phyloP scores from a whole-genome alignment of 2,888 invertebrate genomes.

The Leptarthrus brevirostris region DNA sequence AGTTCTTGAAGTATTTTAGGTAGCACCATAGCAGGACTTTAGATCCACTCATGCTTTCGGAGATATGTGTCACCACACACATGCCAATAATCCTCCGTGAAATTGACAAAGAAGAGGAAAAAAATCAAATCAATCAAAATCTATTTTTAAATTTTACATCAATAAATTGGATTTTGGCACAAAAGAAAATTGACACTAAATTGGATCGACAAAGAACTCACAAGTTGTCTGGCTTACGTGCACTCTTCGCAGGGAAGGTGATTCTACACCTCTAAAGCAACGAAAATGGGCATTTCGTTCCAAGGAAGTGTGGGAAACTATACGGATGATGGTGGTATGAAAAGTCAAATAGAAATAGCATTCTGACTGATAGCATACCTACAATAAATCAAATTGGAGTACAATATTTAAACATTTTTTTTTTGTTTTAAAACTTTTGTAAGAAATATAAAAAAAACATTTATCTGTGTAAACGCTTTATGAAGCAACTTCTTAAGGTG shows the following conservation, averaged over 20 bases:
- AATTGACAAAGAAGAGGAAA: constrained; percentile 39
- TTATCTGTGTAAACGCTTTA: no score
- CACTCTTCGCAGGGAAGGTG: not conserved
- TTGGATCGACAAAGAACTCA: constrained; percentile 42
- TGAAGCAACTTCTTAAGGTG: no score
- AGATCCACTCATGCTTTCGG: not conserved
- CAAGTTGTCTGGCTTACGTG: constrained; percentile 8
- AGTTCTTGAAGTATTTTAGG: constrained; percentile 36
- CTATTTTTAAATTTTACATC: constrained; percentile 60
- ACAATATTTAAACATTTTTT: no score
- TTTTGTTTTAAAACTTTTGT: no score
- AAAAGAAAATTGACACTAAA: constrained; percentile 50
- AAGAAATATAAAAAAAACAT: no score
- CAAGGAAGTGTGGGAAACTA: not conserved
- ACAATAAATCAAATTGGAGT: no score
- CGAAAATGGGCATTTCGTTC: not conserved
- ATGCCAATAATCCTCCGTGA: constrained; percentile 31
- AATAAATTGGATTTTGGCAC: constrained; percentile 61
- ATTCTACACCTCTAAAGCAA: constrained; percentile 7
- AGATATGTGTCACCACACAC: constrained; percentile 20
- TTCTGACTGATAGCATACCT: no score
- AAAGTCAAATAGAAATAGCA: no score
- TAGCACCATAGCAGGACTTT: constrained; percentile 1
- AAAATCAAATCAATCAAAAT: constrained; percentile 65
- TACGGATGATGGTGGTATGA: no score